Conservation (phyloP, 2,797 vertebrate genomes). For the Diplodus sargus region DNA sequence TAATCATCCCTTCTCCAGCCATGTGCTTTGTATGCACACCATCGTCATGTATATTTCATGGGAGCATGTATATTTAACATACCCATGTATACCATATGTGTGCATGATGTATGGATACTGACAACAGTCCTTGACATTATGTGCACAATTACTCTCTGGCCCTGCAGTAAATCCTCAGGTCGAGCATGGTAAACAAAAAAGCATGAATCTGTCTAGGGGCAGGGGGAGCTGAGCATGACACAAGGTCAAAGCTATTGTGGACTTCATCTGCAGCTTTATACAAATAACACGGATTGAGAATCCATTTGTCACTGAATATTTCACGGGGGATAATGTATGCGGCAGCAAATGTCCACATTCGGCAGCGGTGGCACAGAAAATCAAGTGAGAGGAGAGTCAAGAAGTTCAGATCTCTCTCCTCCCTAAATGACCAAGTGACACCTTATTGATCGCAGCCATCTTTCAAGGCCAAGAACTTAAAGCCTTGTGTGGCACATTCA, state of each 20-base stretch:
- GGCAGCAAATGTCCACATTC: slow-evolving; percentile 45
- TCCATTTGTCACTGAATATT: slow-evolving; percentile 81
- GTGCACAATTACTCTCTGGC: slow-evolving; percentile 78
- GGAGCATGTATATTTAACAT: slow-evolving; percentile 80
- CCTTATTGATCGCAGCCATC: slow-evolving; percentile 77
- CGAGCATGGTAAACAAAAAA: slow-evolving; percentile 66
- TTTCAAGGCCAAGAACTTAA: slow-evolving; percentile 78
- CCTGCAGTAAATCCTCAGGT: slow-evolving; percentile 71
- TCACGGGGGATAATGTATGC: slow-evolving; percentile 66
- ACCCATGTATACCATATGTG: slow-evolving; percentile 72
- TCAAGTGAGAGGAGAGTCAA: slow-evolving; percentile 26
- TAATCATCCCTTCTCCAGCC: slow-evolving; percentile 53
- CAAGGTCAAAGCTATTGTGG: slow-evolving; percentile 79
- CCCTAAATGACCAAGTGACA: slow-evolving; percentile 75
- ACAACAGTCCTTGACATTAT: slow-evolving; percentile 82
- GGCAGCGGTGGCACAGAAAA: slow-evolving; percentile 36
- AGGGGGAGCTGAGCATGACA: slow-evolving; percentile 51
- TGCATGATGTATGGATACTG: slow-evolving; percentile 78
- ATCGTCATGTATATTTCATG: slow-evolving; percentile 80
- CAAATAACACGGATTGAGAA: slow-evolving; percentile 72
- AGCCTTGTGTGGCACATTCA: slow-evolving; percentile 75
- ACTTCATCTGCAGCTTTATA: slow-evolving; percentile 74
- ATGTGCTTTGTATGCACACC: slow-evolving; percentile 52
- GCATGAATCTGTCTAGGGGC: slow-evolving; percentile 28
- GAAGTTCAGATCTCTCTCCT: slow-evolving; percentile 59